phyloP scores from a whole-genome alignment of 2,888 invertebrate genomes.

The Matsumyia berberina region DNA sequence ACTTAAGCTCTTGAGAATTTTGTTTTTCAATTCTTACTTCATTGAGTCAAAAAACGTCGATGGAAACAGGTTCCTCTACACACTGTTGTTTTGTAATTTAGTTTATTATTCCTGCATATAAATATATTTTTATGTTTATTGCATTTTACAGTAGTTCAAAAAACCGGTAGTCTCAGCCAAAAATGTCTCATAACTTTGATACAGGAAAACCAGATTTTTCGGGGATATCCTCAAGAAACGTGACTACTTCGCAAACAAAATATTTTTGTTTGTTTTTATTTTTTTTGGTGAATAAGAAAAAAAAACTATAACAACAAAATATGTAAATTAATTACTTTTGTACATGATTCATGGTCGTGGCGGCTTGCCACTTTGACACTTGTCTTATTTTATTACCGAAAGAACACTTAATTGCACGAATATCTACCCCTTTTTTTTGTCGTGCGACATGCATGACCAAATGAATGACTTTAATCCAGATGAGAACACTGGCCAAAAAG shows the following conservation, averaged over 20 bases:
- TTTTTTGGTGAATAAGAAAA: neutral
- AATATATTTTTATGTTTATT: conserved; percentile 36
- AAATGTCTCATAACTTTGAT: conserved; percentile 11
- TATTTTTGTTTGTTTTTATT: neutral
- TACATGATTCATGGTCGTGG: conserved; percentile 6
- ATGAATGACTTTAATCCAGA: conserved; percentile 11
- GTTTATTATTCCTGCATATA: conserved; percentile 37
- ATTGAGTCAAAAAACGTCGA: conserved; percentile 1
- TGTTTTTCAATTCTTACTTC: conserved; percentile 2
- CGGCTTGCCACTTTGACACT: conserved; percentile 5
- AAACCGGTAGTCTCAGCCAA: conserved; percentile 10
- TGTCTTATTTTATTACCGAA: conserved; percentile 8
- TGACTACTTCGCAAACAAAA: conserved; percentile 1
- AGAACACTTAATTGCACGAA: neutral
- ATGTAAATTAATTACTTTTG: neutral
- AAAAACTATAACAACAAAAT: neutral
- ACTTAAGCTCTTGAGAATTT: conserved; percentile 18
- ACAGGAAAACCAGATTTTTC: conserved; percentile 19
- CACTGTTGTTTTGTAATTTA: conserved; percentile 29
- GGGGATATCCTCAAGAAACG: conserved; percentile 21
- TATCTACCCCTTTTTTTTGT: neutral
- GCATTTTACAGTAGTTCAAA: conserved; percentile 8
- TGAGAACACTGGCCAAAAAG: conserved; percentile 1
- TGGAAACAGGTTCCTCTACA: conserved; percentile 23
- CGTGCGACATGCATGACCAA: conserved; percentile 13